These are phyloP conservation scores for Caenorhabditis sp. DNA, from an alignment of 2,888 invertebrate species.

Conservation along the genomic window DNA sequence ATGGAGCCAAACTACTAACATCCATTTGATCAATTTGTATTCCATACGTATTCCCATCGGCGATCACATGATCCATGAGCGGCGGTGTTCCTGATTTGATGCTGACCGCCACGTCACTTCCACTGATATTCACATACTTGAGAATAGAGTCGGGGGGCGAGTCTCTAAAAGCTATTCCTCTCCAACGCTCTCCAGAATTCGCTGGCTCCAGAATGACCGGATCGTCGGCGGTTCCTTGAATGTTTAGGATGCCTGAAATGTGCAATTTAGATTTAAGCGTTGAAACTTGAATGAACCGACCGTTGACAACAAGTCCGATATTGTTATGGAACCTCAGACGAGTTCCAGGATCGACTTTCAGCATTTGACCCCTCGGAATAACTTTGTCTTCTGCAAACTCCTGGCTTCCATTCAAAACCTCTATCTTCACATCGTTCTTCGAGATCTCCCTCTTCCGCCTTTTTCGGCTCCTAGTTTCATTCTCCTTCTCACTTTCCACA, in stretches of 20 bases:
- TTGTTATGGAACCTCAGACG: slow-evolving; percentile 18
- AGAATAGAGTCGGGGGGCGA: slow-evolving; percentile 18
- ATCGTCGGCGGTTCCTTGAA: slow-evolving; percentile 34
- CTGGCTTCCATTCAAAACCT: neutral
- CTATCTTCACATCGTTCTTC: neutral
- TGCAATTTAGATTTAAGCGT: no score
- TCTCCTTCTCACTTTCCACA: slow-evolving; percentile 2
- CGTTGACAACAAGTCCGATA: slow-evolving; percentile 27
- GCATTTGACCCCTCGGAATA: neutral
- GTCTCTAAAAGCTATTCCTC: slow-evolving; percentile 47
- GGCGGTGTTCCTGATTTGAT: slow-evolving; percentile 32
- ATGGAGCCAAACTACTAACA: no score
- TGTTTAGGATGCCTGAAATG: slow-evolving; percentile 25
- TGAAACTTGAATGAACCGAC: no score
- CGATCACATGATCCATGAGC: slow-evolving; percentile 54
- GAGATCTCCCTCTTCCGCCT: no score
- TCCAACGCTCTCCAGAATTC: slow-evolving; percentile 27
- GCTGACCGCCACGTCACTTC: slow-evolving; percentile 44
- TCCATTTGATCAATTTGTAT: slow-evolving; percentile 39
- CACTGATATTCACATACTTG: slow-evolving; percentile 47
- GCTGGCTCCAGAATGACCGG: slow-evolving; percentile 51
- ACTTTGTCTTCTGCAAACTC: slow-evolving; percentile 15
- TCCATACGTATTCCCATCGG: slow-evolving; percentile 49
- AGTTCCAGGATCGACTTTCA: slow-evolving; percentile 20
- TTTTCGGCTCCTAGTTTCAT: neutral